Evolutionary conservation across 2,797 vertebrate species (phyloP), one percentile per base, ranked within the genome.

Genomic region (Urosaurus nigricauda): DNA sequence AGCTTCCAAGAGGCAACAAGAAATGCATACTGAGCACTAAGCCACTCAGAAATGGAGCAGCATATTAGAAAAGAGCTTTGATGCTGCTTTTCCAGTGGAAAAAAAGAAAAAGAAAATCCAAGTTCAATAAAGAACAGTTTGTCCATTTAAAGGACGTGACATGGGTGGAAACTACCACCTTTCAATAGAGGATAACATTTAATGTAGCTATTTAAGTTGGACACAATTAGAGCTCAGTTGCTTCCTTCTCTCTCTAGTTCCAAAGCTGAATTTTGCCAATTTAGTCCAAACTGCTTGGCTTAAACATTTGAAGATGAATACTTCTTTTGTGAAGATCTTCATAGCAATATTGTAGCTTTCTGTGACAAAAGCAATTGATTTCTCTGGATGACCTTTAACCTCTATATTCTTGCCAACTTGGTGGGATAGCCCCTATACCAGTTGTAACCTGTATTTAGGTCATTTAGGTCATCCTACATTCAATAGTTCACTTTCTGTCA

Each of bases 81-180:
- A 93, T 70, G 84, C 88, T 92, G 91, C 74, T 32, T 93, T 93
- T 92, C 88, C 68, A 78, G 56, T 29, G 32, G 53, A n/a, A 13
- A 56, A 90, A 89, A 82, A 51, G 47, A 51, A 56, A 87, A 4
- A 82, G 65, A 68, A 29, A 68, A 93, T 86, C 77, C 86, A 89
- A 92, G 87, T 88, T 89, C 91, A 90, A 94, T 93, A 93, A 94
- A 94, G 90, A 78, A 86, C 86, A 91, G 89, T 89, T 95, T 94
- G 91, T 94, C 87, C 92, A n/a, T 21, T 51, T 43, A 86, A 86
- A 90, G 47, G 86, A 94, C 77, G 90, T 95, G 95, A 93, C n/a
- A 11, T 90, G 93, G 68, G 65, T 95, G 17, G 85, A 78, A 94
- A 94, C 79, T 91, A 53, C 89, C 63, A n/a, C 84, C 86, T 17